Conservation (phyloP, 1,140 invertebrate species). For the Stegodyphus dumicola region DNA sequence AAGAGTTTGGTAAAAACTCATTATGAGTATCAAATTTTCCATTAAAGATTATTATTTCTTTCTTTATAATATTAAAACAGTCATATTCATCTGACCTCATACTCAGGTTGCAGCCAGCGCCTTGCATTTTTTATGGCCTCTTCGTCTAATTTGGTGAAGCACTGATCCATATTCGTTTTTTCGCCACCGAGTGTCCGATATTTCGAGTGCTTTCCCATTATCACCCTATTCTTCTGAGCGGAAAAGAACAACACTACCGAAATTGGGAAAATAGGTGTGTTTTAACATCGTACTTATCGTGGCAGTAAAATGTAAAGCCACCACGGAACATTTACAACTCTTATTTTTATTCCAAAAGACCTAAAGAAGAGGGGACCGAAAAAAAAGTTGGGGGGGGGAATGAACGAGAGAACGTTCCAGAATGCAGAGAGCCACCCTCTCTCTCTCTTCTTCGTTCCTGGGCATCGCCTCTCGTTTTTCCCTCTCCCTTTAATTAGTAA, state of each 20-base stretch:
- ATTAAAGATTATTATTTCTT: no score
- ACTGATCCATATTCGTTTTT: no score
- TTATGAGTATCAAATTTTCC: no score
- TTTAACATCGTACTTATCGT: conserved; percentile 26
- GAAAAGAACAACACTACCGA: background rate
- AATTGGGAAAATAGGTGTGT: conserved; percentile 16
- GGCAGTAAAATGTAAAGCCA: conserved; percentile 46
- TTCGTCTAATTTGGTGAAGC: no score
- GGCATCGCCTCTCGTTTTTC: conserved; percentile 55
- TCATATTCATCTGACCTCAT: no score
- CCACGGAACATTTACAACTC: conserved; percentile 50
- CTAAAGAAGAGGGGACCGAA: conserved; percentile 6
- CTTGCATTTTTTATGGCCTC: no score
- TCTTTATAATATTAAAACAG: no score
- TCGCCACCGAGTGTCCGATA: no score
- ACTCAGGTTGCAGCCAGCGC: no score
- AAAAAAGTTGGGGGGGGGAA: conserved; percentile 30
- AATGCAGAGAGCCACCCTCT: background rate
- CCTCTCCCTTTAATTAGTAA: conserved; percentile 60
- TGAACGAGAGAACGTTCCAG: background rate
- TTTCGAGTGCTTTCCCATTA: no score
- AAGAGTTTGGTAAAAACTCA: no score
- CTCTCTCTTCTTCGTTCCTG: background rate
- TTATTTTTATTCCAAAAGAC: conserved; percentile 44
- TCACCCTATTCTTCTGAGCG: no score